Conservation (phyloP, 2,113 vertebrate species). For the Girardinichthys multiradiatus region DNA sequence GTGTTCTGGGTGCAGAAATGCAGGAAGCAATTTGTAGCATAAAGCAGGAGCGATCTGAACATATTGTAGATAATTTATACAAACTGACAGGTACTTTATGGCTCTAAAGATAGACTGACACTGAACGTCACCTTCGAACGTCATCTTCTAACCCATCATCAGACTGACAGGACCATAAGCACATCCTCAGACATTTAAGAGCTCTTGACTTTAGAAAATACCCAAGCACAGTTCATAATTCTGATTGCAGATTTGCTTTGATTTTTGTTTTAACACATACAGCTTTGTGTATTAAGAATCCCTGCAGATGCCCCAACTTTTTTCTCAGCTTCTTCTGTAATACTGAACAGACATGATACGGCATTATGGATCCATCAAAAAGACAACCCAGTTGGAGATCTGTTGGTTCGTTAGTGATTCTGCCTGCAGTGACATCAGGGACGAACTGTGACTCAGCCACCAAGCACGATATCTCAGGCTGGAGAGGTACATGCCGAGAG, state of each 20-base stretch:
- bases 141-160: too few species aligned
- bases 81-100: conserved; percentile 44
- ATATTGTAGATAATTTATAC: conserved; percentile 24
- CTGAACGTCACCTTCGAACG: conserved; percentile 20
- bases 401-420: conserved; percentile 43
- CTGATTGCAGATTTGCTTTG: neutral
- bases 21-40: neutral
- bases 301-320: conserved; percentile 8
- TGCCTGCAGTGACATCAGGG: conserved; percentile 59
- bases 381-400: conserved; percentile 8
- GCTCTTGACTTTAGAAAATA: conserved; percentile 19
- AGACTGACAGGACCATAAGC: conserved; percentile 25
- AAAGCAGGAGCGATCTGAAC: neutral
- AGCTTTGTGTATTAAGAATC: neutral
- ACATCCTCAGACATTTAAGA: conserved; percentile 13
- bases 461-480: conserved; percentile 9
- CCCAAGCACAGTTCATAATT: conserved; percentile 24
- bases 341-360: neutral
- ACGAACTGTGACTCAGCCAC: conserved; percentile 53
- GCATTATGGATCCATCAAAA: neutral
- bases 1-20: neutral
- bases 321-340: neutral
- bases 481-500: conserved; percentile 39
- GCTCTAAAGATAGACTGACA: conserved; percentile 46
- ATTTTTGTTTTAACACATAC: neutral